Conservation (phyloP, 2,888 invertebrate genomes). For the Oligia fasciuncula region DNA sequence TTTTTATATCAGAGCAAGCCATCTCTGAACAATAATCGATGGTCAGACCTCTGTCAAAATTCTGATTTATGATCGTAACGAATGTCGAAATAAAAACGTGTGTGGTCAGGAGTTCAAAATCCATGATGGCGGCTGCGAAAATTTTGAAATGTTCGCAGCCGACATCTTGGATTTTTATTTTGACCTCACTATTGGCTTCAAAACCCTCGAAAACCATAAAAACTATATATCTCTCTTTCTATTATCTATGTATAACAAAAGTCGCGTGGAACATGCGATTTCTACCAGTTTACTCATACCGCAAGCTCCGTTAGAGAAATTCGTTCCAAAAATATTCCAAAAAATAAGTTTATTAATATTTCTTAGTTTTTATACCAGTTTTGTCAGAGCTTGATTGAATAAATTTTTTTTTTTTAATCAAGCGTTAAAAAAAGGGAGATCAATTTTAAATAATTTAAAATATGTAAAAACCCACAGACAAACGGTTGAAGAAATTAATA, state of each 20-base stretch:
- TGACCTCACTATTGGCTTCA: no score
- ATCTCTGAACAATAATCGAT: neutral
- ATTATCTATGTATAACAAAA: no score
- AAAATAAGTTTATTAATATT: neutral
- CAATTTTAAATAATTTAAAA: neutral
- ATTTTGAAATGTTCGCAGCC: no score
- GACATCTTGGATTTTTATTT: no score
- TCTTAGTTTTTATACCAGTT: neutral
- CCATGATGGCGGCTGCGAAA: no score
- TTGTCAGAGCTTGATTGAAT: neutral
- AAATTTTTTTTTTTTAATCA: neutral
- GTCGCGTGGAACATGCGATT: no score
- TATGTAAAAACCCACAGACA: neutral
- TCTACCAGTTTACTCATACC: no score
- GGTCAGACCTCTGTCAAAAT: neutral
- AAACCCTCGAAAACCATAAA: no score
- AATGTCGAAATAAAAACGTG: neutral
- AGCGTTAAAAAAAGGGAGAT: neutral
- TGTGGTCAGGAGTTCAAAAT: no score
- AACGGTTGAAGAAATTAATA: neutral
- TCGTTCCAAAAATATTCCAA: neutral
- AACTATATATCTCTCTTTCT: no score
- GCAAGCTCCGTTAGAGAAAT: no score
- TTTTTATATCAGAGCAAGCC: neutral
- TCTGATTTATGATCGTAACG: conserved; percentile 8